Conservation (phyloP, 2,797 vertebrate species). For the Uromys caudimaculatus region DNA sequence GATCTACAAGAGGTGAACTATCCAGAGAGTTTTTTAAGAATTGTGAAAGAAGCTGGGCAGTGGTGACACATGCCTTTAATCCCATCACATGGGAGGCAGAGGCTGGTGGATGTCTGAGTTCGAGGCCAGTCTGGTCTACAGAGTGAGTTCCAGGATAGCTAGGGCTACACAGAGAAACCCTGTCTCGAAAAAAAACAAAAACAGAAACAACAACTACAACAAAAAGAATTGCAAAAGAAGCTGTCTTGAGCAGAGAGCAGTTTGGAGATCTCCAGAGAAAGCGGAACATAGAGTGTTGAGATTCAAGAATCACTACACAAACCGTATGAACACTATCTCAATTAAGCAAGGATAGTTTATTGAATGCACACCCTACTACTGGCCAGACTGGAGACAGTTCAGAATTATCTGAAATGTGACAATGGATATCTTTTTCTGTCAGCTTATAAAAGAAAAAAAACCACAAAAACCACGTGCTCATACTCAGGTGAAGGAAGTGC, state of each 20-base stretch:
- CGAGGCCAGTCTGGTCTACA: too few relatives aligned
- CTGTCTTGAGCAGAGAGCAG: neutral
- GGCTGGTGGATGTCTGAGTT: too few relatives aligned
- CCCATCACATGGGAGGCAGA: too few relatives aligned
- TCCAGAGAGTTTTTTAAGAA: neutral
- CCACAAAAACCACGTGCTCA: neutral
- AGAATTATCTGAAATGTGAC: neutral
- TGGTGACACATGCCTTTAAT: too few relatives aligned
- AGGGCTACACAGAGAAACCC: too few relatives aligned
- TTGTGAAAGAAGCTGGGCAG: too few relatives aligned
- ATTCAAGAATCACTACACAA: neutral
- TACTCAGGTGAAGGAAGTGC: neutral
- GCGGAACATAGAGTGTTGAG: neutral
- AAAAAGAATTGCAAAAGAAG: too few relatives aligned
- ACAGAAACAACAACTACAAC: too few relatives aligned
- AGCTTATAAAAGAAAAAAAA: neutral
- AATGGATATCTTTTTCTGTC: neutral
- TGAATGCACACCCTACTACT: neutral
- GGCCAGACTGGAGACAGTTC: neutral
- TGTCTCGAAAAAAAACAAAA: too few relatives aligned
- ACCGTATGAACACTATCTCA: neutral
- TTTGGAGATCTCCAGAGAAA: neutral
- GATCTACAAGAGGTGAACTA: neutral
- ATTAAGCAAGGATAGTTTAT: neutral
- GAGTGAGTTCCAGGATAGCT: too few relatives aligned